These are phyloP conservation scores for Gallinago undulata DNA, from an alignment of 2,113 vertebrate genomes.

Conservation along the genomic window DNA sequence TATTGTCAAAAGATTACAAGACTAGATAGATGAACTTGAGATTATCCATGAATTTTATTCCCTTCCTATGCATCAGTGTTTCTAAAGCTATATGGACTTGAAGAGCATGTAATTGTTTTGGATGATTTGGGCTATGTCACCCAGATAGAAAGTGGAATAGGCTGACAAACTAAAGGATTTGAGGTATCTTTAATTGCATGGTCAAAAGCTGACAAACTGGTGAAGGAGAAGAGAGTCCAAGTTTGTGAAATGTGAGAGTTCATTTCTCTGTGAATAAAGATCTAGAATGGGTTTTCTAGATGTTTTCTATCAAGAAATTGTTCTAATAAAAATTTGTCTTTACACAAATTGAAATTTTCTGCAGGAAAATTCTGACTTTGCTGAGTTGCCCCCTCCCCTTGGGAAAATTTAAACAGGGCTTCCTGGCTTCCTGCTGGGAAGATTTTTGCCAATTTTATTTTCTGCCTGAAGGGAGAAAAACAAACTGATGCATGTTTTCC, in stretches of 20 bases:
- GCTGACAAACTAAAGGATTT: not conserved
- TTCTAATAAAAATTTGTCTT: slow-evolving; percentile 44
- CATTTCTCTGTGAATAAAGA: not conserved
- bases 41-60: not conserved
- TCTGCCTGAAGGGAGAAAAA: slow-evolving; percentile 59
- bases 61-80: not conserved
- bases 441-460: slow-evolving; percentile 56
- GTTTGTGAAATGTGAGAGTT: slow-evolving; percentile 7
- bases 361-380: slow-evolving; percentile 51
- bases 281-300: slow-evolving; percentile 17
- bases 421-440: slow-evolving; percentile 40
- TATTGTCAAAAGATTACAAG: not conserved
- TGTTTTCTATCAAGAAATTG: slow-evolving; percentile 35
- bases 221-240: not conserved
- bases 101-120: not conserved
- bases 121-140: not conserved
- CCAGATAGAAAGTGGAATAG: not conserved
- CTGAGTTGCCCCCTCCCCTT: not conserved
- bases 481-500: slow-evolving; percentile 56
- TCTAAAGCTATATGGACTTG: not conserved
- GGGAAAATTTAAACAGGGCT: slow-evolving; percentile 49
- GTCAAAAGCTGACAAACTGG: not conserved
- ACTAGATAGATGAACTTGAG: not conserved
- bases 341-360: slow-evolving; percentile 53
- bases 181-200: not conserved